Base-by-base conservation (phyloP, 2,113 vertebrate genomes). In the Channa maculata region DNA sequence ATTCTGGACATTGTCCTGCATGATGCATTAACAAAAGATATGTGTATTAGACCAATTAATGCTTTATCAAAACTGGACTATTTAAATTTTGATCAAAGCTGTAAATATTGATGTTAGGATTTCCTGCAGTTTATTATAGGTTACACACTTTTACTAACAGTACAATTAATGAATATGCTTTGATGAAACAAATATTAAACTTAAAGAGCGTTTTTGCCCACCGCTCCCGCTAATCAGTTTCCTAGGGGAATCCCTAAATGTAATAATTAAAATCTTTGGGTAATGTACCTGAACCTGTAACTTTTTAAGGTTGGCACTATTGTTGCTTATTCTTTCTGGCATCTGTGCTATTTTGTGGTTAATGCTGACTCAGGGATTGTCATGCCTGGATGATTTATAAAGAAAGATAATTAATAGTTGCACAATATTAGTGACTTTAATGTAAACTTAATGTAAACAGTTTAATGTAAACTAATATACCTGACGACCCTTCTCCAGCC, bases 401-500 rank as follows among this genome's bases (percentile, higher is more conserved):
- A 4, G 44, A 57, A 57, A 49, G 38, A 34, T 24, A 3, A 24
- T 24, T 24, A 24, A 24, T 24, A 24, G 24, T 24, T 24, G 24
- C 24, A 24, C 24, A 24, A 24, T 24, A 8, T 48, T 14, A 53
- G 5, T 45, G 73, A 61, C 68, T 84, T 41, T 7, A 24, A 24
- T 65, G 44, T 57, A 68, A 73, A 48, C 52, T 2, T 0, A 15
- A 60, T 24, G 24, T 24, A 24, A 24, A 24, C 8, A n/a, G n/a
- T n/a, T 2, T 0, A 15, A 60, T 24, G 24, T 24, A 24, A 24
- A 24, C 8, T 77, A 69, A 64, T 52, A 8, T 69, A 61, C 80
- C 67, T 33, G 71, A 82, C 82, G 50, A 73, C 74, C 66, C 48
- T 14, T 76, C 50, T 62, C 1, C 77, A 93, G 90, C 94, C 63